Conservation (phyloP, 2,888 invertebrate species). For the Diarsia rubi region DNA sequence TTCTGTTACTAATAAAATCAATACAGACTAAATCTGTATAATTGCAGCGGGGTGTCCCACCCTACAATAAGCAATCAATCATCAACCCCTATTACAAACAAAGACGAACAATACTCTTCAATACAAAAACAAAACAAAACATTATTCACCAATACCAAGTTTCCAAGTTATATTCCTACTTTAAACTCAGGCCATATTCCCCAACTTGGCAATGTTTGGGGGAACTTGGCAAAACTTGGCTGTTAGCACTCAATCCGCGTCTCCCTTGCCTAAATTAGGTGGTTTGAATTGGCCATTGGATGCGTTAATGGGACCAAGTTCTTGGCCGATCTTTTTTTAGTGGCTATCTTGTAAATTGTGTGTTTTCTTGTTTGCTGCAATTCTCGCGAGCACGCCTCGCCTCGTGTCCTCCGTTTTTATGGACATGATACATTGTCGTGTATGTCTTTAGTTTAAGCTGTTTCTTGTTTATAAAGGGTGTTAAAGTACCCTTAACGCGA, state of each 20-base stretch:
- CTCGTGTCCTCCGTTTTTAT: constrained; percentile 45
- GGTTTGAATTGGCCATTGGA: constrained; percentile 68
- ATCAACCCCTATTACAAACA: constrained; percentile 27
- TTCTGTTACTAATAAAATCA: too few relatives aligned
- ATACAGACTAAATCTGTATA: not conserved
- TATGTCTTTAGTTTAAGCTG: constrained; percentile 10
- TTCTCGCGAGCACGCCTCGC: constrained; percentile 34
- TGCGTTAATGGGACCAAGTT: constrained; percentile 65
- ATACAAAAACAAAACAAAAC: constrained; percentile 30
- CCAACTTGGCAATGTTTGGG: constrained; percentile 31
- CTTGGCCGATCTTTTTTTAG: constrained; percentile 60
- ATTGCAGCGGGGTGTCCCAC: not conserved
- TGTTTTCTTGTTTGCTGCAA: constrained; percentile 46
- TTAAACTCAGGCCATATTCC: constrained; percentile 52
- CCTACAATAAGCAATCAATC: constrained; percentile 32
- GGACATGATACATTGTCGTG: constrained; percentile 16
- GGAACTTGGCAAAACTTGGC: constrained; percentile 57
- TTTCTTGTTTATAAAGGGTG: constrained; percentile 11
- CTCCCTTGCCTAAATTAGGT: constrained; percentile 57
- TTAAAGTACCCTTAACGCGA: too few relatives aligned
- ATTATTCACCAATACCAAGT: constrained; percentile 39
- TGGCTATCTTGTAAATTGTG: constrained; percentile 25
- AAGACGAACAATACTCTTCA: constrained; percentile 9
- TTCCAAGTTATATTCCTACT: constrained; percentile 47
- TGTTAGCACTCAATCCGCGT: constrained; percentile 62